phyloP scores from a whole-genome alignment of 2,797 vertebrate species.

The Fistularia tabacaria region DNA sequence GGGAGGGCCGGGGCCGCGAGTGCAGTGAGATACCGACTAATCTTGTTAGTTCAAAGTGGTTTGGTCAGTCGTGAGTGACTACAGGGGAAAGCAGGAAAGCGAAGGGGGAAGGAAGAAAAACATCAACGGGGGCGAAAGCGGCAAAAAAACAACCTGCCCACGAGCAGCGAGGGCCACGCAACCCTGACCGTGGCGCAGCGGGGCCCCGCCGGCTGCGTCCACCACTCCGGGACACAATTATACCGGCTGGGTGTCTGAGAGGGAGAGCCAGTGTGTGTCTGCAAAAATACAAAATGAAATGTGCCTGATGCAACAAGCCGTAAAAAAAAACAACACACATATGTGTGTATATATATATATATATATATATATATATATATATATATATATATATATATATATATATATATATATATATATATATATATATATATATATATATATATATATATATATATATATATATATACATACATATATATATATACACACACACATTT shows the following conservation, averaged over 20 bases:
- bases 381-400: no score
- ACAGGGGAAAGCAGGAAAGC: constrained; percentile 57
- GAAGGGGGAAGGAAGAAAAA: constrained; percentile 63
- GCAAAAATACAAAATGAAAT: constrained; percentile 13
- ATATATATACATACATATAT: no score
- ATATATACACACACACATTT: no score
- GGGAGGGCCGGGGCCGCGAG: constrained; percentile 11
- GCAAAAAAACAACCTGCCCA: constrained; percentile 65
- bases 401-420: no score
- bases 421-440: no score
- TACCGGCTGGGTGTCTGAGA: constrained; percentile 52
- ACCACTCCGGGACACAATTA: constrained; percentile 78
- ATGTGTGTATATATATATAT: no score
- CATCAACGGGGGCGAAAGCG: constrained; percentile 58
- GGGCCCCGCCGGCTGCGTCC: constrained; percentile 47
- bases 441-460: no score
- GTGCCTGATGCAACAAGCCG: constrained; percentile 21
- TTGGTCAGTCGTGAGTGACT: constrained; percentile 71
- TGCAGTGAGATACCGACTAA: constrained; percentile 46
- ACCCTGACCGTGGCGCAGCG: constrained; percentile 50
- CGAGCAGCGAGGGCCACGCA: constrained; percentile 45
- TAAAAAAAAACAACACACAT: no score
- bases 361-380: no score
- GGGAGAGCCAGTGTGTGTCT: constrained; percentile 13
- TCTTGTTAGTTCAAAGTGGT: constrained; percentile 60